Conservation (phyloP, 2,113 vertebrate genomes). For the mouse (Mus musculus) region DNA sequence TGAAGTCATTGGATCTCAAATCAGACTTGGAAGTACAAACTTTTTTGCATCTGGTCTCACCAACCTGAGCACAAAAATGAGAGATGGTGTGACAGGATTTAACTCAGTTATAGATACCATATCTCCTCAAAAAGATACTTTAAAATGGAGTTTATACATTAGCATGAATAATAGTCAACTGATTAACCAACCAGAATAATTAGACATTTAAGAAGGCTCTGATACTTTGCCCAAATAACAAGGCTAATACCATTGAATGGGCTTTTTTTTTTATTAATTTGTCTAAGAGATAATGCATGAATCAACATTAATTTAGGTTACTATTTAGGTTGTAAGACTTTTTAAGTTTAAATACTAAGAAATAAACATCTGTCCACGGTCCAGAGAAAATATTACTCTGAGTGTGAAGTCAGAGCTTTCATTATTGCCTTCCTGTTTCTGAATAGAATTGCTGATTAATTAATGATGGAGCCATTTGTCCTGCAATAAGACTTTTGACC, state of each 20-base stretch:
- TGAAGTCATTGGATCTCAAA: slow-evolving; percentile 98
- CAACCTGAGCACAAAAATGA: slow-evolving; percentile 90
- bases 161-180: slow-evolving; percentile 73
- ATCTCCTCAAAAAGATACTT: slow-evolving; percentile 2
- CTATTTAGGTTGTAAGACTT: background rate
- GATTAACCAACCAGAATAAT: slow-evolving; percentile 53
- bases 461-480: background rate
- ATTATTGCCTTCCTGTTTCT: background rate
- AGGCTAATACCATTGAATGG: slow-evolving; percentile 51
- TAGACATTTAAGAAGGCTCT: slow-evolving; percentile 71
- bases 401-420: background rate
- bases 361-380: background rate
- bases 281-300: slow-evolving; percentile 45
- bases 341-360: background rate
- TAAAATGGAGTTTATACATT: slow-evolving; percentile 6
- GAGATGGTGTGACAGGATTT: slow-evolving; percentile 47
- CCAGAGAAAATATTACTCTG: background rate
- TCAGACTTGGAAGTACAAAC: slow-evolving; percentile 99
- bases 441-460: background rate
- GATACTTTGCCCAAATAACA: slow-evolving; percentile 60
- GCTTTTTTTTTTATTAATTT: slow-evolving; percentile 59
- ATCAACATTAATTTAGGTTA: slow-evolving; percentile 4
- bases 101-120: slow-evolving; percentile 55
- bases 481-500: background rate
- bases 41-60: slow-evolving; percentile 98